Percentiles rank a stretch among this genome's conserved stretches.
These are phyloP conservation scores for Crambe crambe DNA, from an alignment of 37 sponge, comb jelly and placozoan species.

Conservation along the genomic window DNA sequence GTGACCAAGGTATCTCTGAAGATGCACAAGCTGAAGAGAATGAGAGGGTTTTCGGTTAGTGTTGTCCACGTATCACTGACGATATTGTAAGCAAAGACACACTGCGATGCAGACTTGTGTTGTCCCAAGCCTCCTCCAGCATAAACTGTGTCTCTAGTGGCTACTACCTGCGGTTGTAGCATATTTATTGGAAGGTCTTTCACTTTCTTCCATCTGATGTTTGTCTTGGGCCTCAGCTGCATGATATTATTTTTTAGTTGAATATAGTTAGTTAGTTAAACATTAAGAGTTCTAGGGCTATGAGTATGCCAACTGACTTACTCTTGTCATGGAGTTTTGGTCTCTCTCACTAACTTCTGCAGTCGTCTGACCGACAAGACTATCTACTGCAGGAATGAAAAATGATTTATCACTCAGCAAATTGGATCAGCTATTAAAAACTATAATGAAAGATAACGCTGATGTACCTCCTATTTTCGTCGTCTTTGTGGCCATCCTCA, in stretches of 20 bases:
- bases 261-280: background rate
- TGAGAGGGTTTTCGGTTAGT: background rate
- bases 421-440: no score
- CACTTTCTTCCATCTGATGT: constrained; percentile 14
- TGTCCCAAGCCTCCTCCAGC: constrained; percentile 19
- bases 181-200: background rate
- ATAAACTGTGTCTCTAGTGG: constrained; percentile 6
- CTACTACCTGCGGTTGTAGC: constrained; percentile 7
- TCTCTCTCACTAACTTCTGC: no score
- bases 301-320: constrained; percentile 1
- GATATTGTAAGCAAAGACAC: constrained; percentile 1
- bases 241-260: no score
- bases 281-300: background rate
- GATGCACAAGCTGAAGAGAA: background rate
- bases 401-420: no score
- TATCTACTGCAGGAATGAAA: no score
- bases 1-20: constrained; percentile 7
- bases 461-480: no score
- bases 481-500: no score
- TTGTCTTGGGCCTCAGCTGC: background rate
- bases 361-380: no score
- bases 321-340: no score
- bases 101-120: background rate
- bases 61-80: constrained; percentile 2
- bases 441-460: no score